Base-by-base conservation (phyloP, 2,888 invertebrate genomes). In the Xanthostigma xanthostigma region DNA sequence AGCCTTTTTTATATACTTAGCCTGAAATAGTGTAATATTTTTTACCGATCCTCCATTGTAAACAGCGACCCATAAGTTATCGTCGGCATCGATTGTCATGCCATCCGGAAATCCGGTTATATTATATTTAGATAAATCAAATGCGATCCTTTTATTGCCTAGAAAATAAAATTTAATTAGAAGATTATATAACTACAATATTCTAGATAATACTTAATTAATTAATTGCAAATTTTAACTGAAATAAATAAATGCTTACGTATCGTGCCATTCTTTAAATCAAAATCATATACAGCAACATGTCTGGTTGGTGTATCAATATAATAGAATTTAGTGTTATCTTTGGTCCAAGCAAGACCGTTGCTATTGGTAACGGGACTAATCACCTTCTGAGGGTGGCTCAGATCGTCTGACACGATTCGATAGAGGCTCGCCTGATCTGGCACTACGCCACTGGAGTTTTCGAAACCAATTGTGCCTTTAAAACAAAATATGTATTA, bases 71-170 rank as follows among this genome's bases (percentile, higher is more conserved):
- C 89, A 90, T 13, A 90, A 67, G 60, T 87, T 84, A 37, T 78
- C 87, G 48, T 83, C 76, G 3, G 68, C 69, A 59, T 90, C 89
- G 45, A 86, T 84, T 0, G 87, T 84, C 86, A 89, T 87, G 9
- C 82, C 82, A 62, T 82, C 82, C 1, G 81, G 80, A n/a, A 67
- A 52, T 3, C 81, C 79, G 8, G 69, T 62, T 9, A 80, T 64
- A 52, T 76, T 72, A 57, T 77, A 70, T 4, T 71, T 63, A 56
- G 65, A 63, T 44, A 80, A 69, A 57, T 78, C 75, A 55, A 81
- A 81, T 5, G 76, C 57, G 1, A 72, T 67, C 53, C 72, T 70
- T 58, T 73, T 69, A 54, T 77, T 77, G 42, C 67, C 79, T 79
- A 58, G n/a, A 67, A 66, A 35, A n/a, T 40, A 50, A 51, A 38